Base-by-base conservation (phyloP, 1,140 invertebrate genomes). In the Samia ricini region DNA sequence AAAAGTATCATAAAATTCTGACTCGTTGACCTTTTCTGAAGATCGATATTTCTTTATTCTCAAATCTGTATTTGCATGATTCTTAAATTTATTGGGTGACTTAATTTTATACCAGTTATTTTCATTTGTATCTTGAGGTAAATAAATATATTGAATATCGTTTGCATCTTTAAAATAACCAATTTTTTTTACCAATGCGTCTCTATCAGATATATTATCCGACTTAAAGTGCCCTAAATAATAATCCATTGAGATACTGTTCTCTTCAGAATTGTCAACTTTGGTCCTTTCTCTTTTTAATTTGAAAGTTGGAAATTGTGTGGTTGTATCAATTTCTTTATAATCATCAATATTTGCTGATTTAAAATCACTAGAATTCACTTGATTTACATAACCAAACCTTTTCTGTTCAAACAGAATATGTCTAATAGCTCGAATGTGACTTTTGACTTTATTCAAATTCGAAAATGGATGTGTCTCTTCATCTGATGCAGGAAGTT, bases 161-260 rank as follows among this genome's bases (percentile, higher is more conserved):
- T 63, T 49, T 4, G 33, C 19, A 19, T 51, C 18, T 48, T 36
- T 58, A 7, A 59, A 21, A 24, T 58, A 58, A 19, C 61, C 61
- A 0, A 59, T 21, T 26, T 56, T 57, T 21, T 24, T 49, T n/a
- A 23, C 12, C 36, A 42, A 7, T 60, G 15, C 5, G 3, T 56
- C 12, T 19, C 10, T 24, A 2, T 55, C 15, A 22, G n/a, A 24
- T 23, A 15, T 5, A 15, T 19, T 49, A 24, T 52, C 49, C 21
- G 55, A 64, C 61, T 67, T 60, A 23, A 51, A 33, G 64, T 69
- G 68, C 7, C 64, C 69, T 56, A 72, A 79, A 67, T 81, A 77
- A 61, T 83, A 80, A 63, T 83, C 76, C 1, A 72, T 12, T 4
- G 69, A 49, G 20, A 79, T 76, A 23, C 66, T 26, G 0, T 61